These are phyloP conservation scores for Linyphia triangularis DNA, from an alignment of 2,888 invertebrate species.

Conservation along the genomic window DNA sequence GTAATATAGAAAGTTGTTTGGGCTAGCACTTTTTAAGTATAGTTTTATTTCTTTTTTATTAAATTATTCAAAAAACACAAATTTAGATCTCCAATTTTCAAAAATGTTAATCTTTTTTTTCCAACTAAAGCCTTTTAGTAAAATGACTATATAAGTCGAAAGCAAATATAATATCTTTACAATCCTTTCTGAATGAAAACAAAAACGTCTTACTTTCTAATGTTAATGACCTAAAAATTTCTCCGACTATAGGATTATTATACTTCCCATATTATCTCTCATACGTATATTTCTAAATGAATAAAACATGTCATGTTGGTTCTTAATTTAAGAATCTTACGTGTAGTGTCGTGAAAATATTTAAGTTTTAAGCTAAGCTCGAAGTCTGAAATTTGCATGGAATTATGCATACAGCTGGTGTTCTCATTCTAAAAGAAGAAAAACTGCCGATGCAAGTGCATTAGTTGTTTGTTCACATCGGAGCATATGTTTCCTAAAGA, in stretches of 20 bases:
- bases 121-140: no score
- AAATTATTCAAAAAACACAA: no score
- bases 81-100: no score
- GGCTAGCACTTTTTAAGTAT: no score
- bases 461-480: neutral
- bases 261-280: neutral
- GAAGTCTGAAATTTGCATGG: neutral
- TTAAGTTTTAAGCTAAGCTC: neutral
- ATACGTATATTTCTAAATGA: neutral
- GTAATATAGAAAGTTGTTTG: no score
- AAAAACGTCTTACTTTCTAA: no score
- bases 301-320: neutral
- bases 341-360: neutral
- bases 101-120: no score
- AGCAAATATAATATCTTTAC: no score
- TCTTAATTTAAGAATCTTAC: neutral
- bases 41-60: no score
- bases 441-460: neutral
- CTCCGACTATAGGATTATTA: neutral
- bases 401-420: slow-evolving; percentile 3
- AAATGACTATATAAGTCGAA: no score
- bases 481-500: neutral
- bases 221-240: no score
- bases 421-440: neutral
- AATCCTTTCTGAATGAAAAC: no score